Percentiles rank a stretch among this genome's conserved stretches.
Evolutionary conservation across 2,797 vertebrate species (phyloP).

Genomic region (Aythya fuligula): DNA sequence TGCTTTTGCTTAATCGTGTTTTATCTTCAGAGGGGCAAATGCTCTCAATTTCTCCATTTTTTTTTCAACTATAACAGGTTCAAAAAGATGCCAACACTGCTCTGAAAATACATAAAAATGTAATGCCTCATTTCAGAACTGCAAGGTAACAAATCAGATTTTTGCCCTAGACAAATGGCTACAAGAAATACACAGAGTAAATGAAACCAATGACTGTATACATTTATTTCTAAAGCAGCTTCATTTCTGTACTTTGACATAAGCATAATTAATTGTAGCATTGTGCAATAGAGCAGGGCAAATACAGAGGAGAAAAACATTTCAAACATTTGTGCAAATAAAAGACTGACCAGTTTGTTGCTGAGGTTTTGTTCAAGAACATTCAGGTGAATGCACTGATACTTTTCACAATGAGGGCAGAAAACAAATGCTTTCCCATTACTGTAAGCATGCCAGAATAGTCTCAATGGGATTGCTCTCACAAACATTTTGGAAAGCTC

Average conservation of each 20-base stretch:
- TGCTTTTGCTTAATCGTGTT: not conserved
- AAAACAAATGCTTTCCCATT: conserved; percentile 35
- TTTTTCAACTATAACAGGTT: not conserved
- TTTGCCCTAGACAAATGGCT: not conserved
- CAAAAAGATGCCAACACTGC: not conserved
- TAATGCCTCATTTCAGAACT: not conserved
- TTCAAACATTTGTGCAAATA: not conserved
- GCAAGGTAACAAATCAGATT: not conserved
- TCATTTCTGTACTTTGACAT: not conserved
- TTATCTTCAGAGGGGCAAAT: not conserved
- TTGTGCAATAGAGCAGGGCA: not conserved
- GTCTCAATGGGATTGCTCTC: conserved; percentile 50
- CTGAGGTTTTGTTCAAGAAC: conserved; percentile 43
- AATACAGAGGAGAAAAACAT: not conserved
- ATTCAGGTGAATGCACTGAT: conserved; percentile 26
- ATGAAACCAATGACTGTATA: not conserved
- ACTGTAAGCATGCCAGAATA: not conserved
- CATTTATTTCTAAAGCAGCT: not conserved
- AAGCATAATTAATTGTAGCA: not conserved
- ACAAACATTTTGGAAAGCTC: conserved; percentile 50
- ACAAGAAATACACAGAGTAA: not conserved
- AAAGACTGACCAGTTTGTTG: not conserved
- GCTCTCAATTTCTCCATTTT: not conserved
- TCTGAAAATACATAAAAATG: not conserved
- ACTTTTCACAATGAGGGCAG: not conserved